Conservation (phyloP, 2,888 invertebrate genomes). For the Acrocyrtus sp. region DNA sequence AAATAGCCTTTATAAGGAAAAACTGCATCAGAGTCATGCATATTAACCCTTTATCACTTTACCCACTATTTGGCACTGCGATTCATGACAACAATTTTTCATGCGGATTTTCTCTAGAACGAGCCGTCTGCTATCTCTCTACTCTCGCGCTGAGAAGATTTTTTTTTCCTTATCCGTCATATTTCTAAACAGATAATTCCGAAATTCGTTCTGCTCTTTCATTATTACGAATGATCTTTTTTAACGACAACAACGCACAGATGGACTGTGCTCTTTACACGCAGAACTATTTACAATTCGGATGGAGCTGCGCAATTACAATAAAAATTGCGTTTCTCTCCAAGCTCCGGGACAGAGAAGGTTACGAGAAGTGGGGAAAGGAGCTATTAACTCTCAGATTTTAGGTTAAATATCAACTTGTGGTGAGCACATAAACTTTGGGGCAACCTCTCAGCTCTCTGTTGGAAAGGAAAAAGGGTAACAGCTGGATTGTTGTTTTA, state of each 20-base stretch:
- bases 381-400: conserved; percentile 30
- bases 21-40: conserved; percentile 43
- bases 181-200: too few relatives aligned
- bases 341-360: conserved; percentile 1
- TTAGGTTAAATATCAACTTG: conserved; percentile 34
- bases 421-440: conserved; percentile 7
- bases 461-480: conserved; percentile 26
- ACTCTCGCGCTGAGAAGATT: too few relatives aligned
- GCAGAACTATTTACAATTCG: too few relatives aligned
- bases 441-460: conserved; percentile 10
- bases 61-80: conserved; percentile 22
- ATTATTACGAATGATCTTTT: conserved; percentile 35
- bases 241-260: conserved; percentile 22
- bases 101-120: conserved; percentile 36
- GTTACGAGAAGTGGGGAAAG: conserved; percentile 26
- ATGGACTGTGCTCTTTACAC: too few relatives aligned
- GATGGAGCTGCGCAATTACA: too few relatives aligned
- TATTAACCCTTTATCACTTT: conserved; percentile 39
- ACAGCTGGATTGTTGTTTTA: conserved; percentile 53
- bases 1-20: conserved; percentile 47
- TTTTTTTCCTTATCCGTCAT: conserved; percentile 5
- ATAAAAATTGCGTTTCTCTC: background rate
- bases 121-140: too few relatives aligned
- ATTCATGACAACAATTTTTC: conserved; percentile 43
- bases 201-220: conserved; percentile 26